Evolutionary conservation across 2,888 invertebrate genomes (phyloP), one percentile per base, ranked within the genome.

Genomic region (Sussaba pulchella): DNA sequence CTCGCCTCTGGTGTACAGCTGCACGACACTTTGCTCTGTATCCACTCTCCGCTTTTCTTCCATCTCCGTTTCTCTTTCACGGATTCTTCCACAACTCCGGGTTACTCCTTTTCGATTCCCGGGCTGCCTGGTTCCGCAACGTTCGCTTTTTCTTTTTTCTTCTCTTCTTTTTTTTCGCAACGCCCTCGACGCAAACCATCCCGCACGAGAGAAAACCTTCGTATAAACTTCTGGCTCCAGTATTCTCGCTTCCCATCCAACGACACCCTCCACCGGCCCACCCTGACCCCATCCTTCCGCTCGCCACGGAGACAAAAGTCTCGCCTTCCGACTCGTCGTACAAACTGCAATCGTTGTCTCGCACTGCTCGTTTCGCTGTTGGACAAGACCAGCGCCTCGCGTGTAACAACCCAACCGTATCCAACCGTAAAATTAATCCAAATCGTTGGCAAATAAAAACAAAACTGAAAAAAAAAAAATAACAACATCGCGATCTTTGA

Each of bases 1-100:
- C 72, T 75, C 45, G 45, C 47, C 24, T 45, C 24, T 24, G 47
- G 19, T 66, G 54, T 76, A 79, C 82, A 76, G 82, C 76, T 77
- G 76, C 69, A 72, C 76, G 76, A 79, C 82, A 79, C 73, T 79
- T 76, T 79, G 36, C 82, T 67, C 67, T 66, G 72, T 73, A 64
- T 77, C 71, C 82, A 52, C 72, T 73, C 52, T 21, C 10, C 67
- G 73, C 70, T 75, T 70, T 75, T 70, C 70, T 52, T 67, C 70
- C 47, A 57, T 72, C 72, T 43, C 9, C 41, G 39, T 70, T 31
- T 12, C 69, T 36, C 66, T 24, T 26, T 24, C 50, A 5, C 31
- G 36, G 39, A 14, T 45, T 61, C 36, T 45, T 47, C 6, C 52
- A 6, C 50, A 12, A 39, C 67, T 36, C 43, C 72, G 17, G 9